Evolutionary conservation across 2,888 invertebrate species (phyloP).

Genomic region (Cancer borealis): DNA sequence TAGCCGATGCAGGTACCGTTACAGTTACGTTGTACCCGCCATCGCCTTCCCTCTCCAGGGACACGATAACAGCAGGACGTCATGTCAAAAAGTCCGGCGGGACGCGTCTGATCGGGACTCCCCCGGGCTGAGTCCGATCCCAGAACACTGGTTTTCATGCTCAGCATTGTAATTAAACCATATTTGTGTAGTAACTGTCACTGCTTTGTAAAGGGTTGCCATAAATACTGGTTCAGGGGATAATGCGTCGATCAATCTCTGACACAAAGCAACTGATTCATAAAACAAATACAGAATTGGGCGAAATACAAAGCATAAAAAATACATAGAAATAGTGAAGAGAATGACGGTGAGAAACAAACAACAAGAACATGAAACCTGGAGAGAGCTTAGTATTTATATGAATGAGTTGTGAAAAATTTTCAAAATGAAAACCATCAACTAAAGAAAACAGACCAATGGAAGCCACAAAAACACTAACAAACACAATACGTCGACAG

Average conservation of each 20-base stretch:
- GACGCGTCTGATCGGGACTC: background rate
- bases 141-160: background rate
- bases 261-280: background rate
- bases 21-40: background rate
- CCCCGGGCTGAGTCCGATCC: background rate
- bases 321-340: background rate
- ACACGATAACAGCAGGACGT: background rate
- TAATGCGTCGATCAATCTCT: background rate
- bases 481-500: background rate
- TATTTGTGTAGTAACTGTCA: background rate
- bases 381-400: background rate
- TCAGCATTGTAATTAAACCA: background rate
- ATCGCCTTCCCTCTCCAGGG: background rate
- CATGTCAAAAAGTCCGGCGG: background rate
- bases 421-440: background rate
- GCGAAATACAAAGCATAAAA: background rate
- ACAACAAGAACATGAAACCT: background rate
- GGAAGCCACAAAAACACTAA: background rate
- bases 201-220: background rate
- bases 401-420: background rate
- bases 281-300: background rate
- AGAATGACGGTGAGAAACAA: background rate
- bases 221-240: background rate
- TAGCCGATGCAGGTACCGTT: too few species aligned
- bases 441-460: background rate